Percentiles rank a stretch among this genome's conserved stretches.
Conservation (phyloP, 2,113 vertebrate species). For the Cinclus mexicanus region DNA sequence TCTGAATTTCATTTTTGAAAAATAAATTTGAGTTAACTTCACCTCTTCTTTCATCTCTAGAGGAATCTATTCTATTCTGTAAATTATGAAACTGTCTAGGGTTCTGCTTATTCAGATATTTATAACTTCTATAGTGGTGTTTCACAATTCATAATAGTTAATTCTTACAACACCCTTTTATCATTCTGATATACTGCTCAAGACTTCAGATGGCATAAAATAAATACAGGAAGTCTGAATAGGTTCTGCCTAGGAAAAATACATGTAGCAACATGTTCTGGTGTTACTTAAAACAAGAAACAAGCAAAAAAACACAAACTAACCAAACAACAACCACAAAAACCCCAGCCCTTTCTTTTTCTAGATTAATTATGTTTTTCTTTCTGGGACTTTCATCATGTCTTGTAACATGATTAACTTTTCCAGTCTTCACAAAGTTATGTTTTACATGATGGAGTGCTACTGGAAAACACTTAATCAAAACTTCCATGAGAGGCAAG, state of each 20-base stretch:
- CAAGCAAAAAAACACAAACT: rapidly evolving
- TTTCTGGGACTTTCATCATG: not conserved
- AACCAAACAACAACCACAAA: not conserved
- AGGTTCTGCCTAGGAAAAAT: not conserved
- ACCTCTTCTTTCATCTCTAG: not conserved
- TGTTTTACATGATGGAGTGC: not conserved
- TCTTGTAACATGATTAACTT: not conserved
- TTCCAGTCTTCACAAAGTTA: not conserved
- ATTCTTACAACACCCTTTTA: not conserved
- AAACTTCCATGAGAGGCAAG: not conserved
- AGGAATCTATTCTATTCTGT: not conserved
- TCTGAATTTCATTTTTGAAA: not conserved
- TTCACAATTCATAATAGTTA: not conserved
- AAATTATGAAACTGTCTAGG: not conserved
- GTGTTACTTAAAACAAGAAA: not conserved
- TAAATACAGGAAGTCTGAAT: not conserved
- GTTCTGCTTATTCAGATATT: not conserved
- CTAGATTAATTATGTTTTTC: not conserved
- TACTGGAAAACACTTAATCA: not conserved
- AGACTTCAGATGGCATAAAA: not conserved
- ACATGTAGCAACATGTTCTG: not conserved
- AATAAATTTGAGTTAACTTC: not conserved
- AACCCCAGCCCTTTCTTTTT: not conserved
- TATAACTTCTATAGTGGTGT: not conserved
- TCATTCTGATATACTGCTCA: not conserved